Percentiles rank a stretch among this genome's conserved stretches.
Evolutionary conservation across 2,888 invertebrate genomes (phyloP).

Genomic region (Thymelicus sylvestris): DNA sequence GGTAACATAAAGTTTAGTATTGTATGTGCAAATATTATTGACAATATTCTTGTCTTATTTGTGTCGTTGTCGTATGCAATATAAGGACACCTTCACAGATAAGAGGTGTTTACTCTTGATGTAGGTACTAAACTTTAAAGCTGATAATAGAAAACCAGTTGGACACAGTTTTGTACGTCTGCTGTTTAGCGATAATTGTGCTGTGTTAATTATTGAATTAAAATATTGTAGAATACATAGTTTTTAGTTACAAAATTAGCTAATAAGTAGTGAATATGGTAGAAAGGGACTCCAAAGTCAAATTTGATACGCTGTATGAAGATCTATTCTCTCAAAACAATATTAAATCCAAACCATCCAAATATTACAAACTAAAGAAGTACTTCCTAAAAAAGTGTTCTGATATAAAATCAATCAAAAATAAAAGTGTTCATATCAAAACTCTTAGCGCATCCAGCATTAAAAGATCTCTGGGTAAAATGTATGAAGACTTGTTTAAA

Average conservation of each 20-base stretch:
- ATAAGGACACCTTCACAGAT: conserved; percentile 68
- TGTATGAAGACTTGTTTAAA: conserved; percentile 66
- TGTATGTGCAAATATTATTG: conserved; percentile 33
- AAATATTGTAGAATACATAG: neutral
- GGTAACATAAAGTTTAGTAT: neutral
- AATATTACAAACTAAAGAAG: conserved; percentile 64
- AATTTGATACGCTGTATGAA: conserved; percentile 47
- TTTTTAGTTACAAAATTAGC: neutral
- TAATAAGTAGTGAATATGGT: conserved; percentile 9
- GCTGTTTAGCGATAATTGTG: conserved; percentile 6
- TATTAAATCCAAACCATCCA: conserved; percentile 44
- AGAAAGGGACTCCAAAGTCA: conserved; percentile 29
- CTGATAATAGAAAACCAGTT: conserved; percentile 24
- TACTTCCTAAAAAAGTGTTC: conserved; percentile 58
- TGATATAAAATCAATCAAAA: conserved; percentile 53
- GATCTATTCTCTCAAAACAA: conserved; percentile 45
- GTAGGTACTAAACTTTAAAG: conserved; percentile 22
- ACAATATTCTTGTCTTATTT: conserved; percentile 44
- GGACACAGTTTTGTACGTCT: conserved; percentile 6
- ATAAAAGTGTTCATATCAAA: conserved; percentile 64
- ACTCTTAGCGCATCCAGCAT: conserved; percentile 67
- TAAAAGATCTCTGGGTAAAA: conserved; percentile 69
- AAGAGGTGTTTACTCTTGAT: conserved; percentile 64
- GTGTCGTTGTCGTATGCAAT: conserved; percentile 53
- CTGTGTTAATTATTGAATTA: neutral